Conservation (phyloP, 1,140 invertebrate species). For the Cyphomyrmex costatus region DNA sequence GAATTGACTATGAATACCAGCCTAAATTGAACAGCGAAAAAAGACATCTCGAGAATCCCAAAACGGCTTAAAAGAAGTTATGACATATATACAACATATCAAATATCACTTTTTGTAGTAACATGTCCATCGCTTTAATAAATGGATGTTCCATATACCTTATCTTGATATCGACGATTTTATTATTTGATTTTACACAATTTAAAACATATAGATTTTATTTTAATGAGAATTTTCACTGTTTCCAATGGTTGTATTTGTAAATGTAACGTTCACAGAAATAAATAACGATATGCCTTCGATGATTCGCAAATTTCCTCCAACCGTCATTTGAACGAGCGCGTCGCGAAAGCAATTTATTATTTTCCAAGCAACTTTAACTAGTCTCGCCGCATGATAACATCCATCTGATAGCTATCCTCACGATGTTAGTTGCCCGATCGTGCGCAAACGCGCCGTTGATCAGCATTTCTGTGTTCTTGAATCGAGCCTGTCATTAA, state of each 20-base stretch:
- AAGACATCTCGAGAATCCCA: background rate
- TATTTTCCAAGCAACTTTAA: conserved; percentile 22
- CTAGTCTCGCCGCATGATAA: conserved; percentile 50
- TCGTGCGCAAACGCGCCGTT: conserved; percentile 53
- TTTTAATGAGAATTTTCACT: background rate
- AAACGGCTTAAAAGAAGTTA: background rate
- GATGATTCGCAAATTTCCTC: conserved; percentile 23
- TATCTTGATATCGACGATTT: background rate
- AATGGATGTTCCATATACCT: background rate
- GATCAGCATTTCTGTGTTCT: conserved; percentile 42
- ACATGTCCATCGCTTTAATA: background rate
- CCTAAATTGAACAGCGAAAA: no score
- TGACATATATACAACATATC: background rate
- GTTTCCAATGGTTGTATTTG: background rate
- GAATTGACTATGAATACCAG: no score
- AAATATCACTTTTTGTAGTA: background rate
- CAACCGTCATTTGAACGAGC: background rate
- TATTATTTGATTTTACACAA: background rate
- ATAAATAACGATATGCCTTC: conserved; percentile 18
- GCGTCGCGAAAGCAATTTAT: conserved; percentile 42
- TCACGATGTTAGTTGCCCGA: conserved; percentile 49
- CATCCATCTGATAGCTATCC: conserved; percentile 60
- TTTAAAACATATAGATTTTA: background rate
- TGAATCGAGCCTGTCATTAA: conserved; percentile 69
- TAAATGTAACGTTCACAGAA: background rate